Conservation (phyloP, 2,113 vertebrate species). For the Dinomys branickii region DNA sequence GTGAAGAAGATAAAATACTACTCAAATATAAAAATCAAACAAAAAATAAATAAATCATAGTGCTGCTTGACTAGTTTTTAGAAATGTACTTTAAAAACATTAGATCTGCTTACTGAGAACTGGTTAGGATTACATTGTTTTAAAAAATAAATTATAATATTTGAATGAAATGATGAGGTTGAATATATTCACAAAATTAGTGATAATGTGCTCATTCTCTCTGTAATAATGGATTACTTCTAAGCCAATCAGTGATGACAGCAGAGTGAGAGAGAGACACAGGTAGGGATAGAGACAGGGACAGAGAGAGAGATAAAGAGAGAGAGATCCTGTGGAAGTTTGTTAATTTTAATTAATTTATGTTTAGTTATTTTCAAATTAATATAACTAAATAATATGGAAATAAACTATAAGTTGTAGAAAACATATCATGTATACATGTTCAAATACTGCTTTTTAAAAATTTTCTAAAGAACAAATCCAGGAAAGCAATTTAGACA, state of each 20-base stretch:
- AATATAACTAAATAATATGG: neutral
- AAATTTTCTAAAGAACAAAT: conserved; percentile 46
- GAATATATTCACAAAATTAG: neutral
- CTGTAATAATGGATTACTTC: neutral
- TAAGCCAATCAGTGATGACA: neutral
- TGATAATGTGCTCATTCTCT: conserved; percentile 5
- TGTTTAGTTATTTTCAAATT: neutral
- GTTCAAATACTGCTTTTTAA: conserved; percentile 42
- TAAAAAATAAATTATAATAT: neutral
- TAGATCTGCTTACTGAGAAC: neutral
- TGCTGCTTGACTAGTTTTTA: conserved; percentile 11
- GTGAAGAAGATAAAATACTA: conserved; percentile 59
- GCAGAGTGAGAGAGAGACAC: neutral
- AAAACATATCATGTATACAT: neutral
- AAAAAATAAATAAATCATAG: conserved; percentile 33
- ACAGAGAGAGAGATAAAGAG: neutral
- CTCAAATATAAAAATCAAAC: conserved; percentile 54
- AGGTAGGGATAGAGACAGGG: neutral
- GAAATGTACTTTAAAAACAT: conserved; percentile 1
- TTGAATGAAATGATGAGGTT: neutral
- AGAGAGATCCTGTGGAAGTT: neutral
- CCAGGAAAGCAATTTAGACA: neutral
- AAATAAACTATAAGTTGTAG: conserved; percentile 24
- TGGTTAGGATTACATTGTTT: neutral
- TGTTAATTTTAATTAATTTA: conserved; percentile 65